Conservation (phyloP, 2,797 vertebrate species). For the Avahi laniger region DNA sequence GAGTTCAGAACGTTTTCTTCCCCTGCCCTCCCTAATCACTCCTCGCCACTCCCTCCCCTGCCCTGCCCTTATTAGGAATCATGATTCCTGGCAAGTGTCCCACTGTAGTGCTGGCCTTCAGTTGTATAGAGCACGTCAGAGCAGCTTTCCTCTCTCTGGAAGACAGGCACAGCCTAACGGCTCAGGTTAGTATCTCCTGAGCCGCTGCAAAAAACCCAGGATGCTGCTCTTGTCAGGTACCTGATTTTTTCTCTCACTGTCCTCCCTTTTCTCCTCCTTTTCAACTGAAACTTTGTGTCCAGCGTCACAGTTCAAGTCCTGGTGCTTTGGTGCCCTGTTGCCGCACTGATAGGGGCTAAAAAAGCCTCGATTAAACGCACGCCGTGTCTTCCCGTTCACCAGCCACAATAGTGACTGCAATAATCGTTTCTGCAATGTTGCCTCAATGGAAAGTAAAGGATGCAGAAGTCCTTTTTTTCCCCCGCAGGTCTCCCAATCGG, state of each 20-base stretch:
- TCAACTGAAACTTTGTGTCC: not conserved
- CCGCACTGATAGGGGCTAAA: slow-evolving; percentile 56
- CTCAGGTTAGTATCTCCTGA: not conserved
- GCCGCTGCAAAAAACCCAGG: not conserved
- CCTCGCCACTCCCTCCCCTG: not conserved
- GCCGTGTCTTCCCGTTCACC: slow-evolving; percentile 17
- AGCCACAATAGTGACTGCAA: slow-evolving; percentile 6
- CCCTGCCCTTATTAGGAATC: not conserved
- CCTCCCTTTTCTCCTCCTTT: not conserved
- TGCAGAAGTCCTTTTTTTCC: slow-evolving; percentile 41
- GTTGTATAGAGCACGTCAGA: too few relatives aligned
- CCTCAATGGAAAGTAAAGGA: not conserved
- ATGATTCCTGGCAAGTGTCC: not conserved
- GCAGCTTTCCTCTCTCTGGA: not conserved
- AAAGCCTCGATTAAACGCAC: slow-evolving; percentile 62
- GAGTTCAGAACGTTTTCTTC: not conserved
- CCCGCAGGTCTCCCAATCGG: slow-evolving; percentile 47
- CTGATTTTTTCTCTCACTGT: not conserved
- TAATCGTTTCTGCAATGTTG: not conserved
- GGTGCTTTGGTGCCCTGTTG: not conserved
- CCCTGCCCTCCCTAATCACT: too few relatives aligned
- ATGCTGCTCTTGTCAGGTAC: not conserved
- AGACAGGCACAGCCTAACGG: not conserved
- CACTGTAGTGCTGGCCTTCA: not conserved
- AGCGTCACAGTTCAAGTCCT: not conserved